Percentiles rank a stretch among this genome's conserved stretches.
Conservation (phyloP, 2,797 vertebrate genomes). For the Buphagus erythrorhynchus region DNA sequence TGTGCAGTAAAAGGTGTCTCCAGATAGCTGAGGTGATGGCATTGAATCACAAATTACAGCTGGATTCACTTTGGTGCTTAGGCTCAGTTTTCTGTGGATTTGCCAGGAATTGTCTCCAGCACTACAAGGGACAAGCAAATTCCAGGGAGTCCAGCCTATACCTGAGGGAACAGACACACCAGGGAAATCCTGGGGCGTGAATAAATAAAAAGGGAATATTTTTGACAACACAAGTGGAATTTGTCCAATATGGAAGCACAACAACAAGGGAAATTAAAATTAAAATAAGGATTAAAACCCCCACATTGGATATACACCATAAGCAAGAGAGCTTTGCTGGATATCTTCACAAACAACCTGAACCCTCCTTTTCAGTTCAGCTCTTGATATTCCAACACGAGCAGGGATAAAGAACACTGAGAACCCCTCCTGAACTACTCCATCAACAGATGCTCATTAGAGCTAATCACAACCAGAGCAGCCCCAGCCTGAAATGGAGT, state of each 20-base stretch:
- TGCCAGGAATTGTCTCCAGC: background rate
- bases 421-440: background rate
- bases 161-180: background rate
- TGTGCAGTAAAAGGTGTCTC: background rate
- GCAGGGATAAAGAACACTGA: background rate
- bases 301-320: background rate
- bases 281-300: background rate
- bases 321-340: background rate
- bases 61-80: background rate
- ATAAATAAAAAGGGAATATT: background rate
- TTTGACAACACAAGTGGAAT: background rate
- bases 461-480: background rate
- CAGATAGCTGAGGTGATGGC: background rate
- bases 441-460: conserved; percentile 66
- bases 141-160: background rate
- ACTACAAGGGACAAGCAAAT: background rate
- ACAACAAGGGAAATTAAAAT: background rate
- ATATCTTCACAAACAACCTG: background rate
- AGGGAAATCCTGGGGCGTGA: background rate
- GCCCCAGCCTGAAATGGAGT: conserved; percentile 7
- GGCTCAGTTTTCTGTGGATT: background rate
- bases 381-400: background rate
- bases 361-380: background rate
- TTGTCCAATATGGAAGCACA: fast-evolving
- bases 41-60: background rate